phyloP scores from a whole-genome alignment of 2,888 invertebrate genomes.

The Adelognathus sp. region DNA sequence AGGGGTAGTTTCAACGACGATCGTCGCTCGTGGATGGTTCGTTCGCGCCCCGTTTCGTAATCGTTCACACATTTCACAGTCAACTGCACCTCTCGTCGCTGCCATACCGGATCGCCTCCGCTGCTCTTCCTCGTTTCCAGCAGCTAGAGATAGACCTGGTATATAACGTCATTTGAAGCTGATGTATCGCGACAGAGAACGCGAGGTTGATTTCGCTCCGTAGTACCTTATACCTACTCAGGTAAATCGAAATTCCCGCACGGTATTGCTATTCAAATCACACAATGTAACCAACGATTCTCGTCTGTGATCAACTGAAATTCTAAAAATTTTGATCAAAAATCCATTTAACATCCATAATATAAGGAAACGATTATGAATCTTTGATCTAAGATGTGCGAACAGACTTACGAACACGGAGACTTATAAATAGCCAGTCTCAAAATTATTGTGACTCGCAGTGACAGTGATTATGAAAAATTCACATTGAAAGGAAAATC shows the following conservation, averaged over 20 bases:
- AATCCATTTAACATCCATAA: no score
- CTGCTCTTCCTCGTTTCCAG: neutral
- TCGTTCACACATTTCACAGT: conserved; percentile 24
- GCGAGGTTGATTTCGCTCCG: neutral
- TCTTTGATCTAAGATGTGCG: no score
- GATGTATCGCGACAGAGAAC: neutral
- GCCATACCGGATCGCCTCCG: neutral
- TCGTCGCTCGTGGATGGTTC: neutral
- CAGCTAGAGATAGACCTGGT: neutral
- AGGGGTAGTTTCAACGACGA: neutral
- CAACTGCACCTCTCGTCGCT: neutral
- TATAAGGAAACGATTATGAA: no score
- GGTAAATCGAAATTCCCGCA: conserved; percentile 12
- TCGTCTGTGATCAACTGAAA: no score
- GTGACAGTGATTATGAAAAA: no score
- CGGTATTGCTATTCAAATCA: neutral
- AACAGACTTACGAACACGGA: no score
- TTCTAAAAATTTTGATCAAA: no score
- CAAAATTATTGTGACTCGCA: no score
- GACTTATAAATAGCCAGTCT: no score
- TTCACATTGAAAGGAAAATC: no score
- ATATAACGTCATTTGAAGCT: neutral
- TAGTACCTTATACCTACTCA: neutral
- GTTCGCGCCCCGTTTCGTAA: neutral
- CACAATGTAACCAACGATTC: no score